Conservation (phyloP, 2,113 vertebrate genomes). For the Aspidoscelis tigris region DNA sequence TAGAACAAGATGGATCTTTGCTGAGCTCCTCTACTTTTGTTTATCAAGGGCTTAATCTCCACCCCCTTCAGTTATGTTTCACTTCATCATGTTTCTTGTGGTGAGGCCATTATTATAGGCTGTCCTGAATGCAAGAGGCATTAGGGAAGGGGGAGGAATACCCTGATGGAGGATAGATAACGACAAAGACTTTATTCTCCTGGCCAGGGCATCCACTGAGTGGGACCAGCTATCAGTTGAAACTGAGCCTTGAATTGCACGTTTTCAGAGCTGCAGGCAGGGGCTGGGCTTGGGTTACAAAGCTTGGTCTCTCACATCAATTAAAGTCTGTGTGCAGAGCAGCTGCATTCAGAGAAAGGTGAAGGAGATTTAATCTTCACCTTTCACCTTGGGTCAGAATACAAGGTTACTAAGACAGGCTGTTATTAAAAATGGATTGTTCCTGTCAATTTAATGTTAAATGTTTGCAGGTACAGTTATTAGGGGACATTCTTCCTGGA, state of each 20-base stretch:
- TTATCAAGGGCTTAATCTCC: not conserved
- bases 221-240: slow-evolving; percentile 74
- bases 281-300: slow-evolving; percentile 77
- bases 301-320: slow-evolving; percentile 74
- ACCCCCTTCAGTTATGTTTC: slow-evolving; percentile 46
- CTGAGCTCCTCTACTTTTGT: not conserved
- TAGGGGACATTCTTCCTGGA: slow-evolving; percentile 31
- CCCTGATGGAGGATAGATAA: slow-evolving; percentile 60
- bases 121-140: slow-evolving; percentile 60
- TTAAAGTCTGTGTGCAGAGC: slow-evolving; percentile 77
- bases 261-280: slow-evolving; percentile 72
- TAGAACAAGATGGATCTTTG: not conserved
- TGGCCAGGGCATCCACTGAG: slow-evolving; percentile 70
- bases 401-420: slow-evolving; percentile 72
- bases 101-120: slow-evolving; percentile 51
- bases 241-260: slow-evolving; percentile 76
- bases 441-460: slow-evolving; percentile 64
- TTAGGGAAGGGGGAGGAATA: slow-evolving; percentile 66
- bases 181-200: slow-evolving; percentile 81
- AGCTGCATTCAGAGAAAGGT: slow-evolving; percentile 78
- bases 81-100: slow-evolving; percentile 18
- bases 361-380: slow-evolving; percentile 80
- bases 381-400: slow-evolving; percentile 79
- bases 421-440: slow-evolving; percentile 74
- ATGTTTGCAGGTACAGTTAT: slow-evolving; percentile 60